Conservation (phyloP, 2,113 vertebrate genomes). For the Ptilorrhoa leucosticta region DNA sequence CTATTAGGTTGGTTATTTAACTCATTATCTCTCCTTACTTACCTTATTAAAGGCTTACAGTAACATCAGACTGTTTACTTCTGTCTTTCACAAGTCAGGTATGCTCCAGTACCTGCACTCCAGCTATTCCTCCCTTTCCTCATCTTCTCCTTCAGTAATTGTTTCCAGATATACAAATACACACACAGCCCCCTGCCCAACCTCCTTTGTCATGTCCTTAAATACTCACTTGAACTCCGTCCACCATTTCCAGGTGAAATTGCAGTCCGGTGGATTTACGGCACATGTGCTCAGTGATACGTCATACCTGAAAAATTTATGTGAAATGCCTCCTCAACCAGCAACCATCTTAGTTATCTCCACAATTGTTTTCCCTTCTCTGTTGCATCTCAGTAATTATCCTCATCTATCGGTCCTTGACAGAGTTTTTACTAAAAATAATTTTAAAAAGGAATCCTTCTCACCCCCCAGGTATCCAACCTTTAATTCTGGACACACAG, state of each 20-base stretch:
- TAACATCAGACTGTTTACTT: not conserved
- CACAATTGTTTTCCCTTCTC: not conserved
- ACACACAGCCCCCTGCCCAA: not conserved
- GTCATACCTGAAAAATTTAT: not conserved
- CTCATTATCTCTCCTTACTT: slow-evolving; percentile 21
- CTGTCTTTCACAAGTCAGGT: not conserved
- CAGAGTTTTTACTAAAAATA: not conserved
- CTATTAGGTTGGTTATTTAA: not conserved
- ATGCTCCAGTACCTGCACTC: not conserved
- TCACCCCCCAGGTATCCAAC: not conserved
- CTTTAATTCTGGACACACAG: not conserved
- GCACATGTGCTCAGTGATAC: accelerated
- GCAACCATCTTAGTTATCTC: not conserved
- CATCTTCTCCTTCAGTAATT: not conserved
- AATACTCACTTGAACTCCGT: not conserved
- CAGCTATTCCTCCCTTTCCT: not conserved
- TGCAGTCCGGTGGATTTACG: not conserved
- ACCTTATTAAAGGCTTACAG: slow-evolving; percentile 22
- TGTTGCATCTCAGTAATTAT: not conserved
- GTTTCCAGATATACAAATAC: not conserved
- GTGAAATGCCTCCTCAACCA: not conserved
- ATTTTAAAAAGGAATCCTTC: not conserved
- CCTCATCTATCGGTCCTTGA: not conserved
- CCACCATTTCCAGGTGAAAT: not conserved
- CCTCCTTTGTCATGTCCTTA: not conserved